These are phyloP conservation scores for Rhabdomys dilectus DNA, from an alignment of 2,113 vertebrate species.

Conservation along the genomic window DNA sequence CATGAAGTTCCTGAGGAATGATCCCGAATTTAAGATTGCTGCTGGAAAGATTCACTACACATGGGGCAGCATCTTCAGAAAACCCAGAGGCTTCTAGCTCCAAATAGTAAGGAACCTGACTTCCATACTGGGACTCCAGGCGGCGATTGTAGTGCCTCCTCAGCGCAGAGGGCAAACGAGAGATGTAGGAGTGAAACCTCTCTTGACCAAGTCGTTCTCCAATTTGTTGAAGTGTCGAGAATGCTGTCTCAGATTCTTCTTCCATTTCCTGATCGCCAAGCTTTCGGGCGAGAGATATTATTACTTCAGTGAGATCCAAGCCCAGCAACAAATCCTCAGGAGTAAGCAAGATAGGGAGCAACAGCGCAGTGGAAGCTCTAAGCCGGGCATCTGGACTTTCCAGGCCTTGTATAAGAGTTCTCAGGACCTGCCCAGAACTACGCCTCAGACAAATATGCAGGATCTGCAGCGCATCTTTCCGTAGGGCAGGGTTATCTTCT, in stretches of 20 bases:
- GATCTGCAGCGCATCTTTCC: conserved; percentile 78
- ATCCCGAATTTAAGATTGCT: conserved; percentile 91
- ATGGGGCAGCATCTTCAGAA: conserved; percentile 70
- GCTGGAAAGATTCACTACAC: conserved; percentile 47
- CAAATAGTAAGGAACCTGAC: conserved; percentile 78
- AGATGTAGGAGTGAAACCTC: conserved; percentile 78
- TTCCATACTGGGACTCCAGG: conserved; percentile 75
- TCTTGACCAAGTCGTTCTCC: conserved; percentile 78
- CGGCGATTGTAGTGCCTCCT: conserved; percentile 76
- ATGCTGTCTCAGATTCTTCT: conserved; percentile 77
- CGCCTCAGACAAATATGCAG: conserved; percentile 74
- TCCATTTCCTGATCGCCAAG: conserved; percentile 69
- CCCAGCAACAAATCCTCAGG: conserved; percentile 75
- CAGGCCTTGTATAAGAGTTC: conserved; percentile 80
- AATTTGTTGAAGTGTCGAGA: conserved; percentile 66
- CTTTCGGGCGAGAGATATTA: conserved; percentile 77
- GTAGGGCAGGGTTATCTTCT: conserved; percentile 74
- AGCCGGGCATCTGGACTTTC: conserved; percentile 79
- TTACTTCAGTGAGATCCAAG: conserved; percentile 79
- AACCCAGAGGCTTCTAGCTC: conserved; percentile 75
- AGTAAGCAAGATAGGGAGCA: conserved; percentile 81
- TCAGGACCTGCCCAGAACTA: conserved; percentile 67
- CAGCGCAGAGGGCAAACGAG: conserved; percentile 66
- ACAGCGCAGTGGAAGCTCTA: conserved; percentile 71
- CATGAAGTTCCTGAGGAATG: conserved; percentile 91